A percentile compares a stretch with the other conserved stretches of the same genome.
Conservation (phyloP, 2,888 invertebrate species). For the Andrena marginata region DNA sequence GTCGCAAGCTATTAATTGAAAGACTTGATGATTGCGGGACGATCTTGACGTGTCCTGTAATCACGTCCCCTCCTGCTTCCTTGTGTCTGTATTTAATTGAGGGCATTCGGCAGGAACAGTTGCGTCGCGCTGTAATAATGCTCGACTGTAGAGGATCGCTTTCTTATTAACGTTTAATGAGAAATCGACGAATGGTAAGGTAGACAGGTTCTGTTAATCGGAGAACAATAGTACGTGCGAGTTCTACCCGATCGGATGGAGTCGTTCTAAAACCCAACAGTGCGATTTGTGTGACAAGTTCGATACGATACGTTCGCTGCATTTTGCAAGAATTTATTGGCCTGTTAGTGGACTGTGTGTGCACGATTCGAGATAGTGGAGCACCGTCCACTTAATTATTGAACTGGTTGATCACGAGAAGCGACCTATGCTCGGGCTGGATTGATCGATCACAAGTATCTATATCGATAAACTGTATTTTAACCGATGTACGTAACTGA, state of each 20-base stretch:
- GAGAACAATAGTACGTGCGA: background rate
- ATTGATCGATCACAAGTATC: background rate
- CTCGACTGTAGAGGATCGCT: constrained; percentile 20
- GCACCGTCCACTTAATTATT: background rate
- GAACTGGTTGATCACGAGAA: background rate
- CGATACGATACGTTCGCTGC: background rate
- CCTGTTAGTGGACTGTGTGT: background rate
- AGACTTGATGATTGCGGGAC: constrained; percentile 14
- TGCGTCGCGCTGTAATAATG: background rate
- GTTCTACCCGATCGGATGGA: background rate
- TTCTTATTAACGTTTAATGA: background rate
- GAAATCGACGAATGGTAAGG: constrained; percentile 7
- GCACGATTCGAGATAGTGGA: background rate
- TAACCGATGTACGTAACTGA: no score
- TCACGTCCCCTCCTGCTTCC: background rate
- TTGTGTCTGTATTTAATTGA: constrained; percentile 3
- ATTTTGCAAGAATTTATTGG: background rate
- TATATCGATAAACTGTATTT: background rate
- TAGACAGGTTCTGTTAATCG: background rate
- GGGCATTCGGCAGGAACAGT: background rate
- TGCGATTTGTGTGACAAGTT: background rate
- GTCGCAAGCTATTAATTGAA: constrained; percentile 2
- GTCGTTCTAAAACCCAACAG: no score
- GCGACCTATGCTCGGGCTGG: background rate
- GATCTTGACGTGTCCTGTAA: background rate